phyloP scores from a whole-genome alignment of 2,113 vertebrate genomes.

The Chaetodon auriga region DNA sequence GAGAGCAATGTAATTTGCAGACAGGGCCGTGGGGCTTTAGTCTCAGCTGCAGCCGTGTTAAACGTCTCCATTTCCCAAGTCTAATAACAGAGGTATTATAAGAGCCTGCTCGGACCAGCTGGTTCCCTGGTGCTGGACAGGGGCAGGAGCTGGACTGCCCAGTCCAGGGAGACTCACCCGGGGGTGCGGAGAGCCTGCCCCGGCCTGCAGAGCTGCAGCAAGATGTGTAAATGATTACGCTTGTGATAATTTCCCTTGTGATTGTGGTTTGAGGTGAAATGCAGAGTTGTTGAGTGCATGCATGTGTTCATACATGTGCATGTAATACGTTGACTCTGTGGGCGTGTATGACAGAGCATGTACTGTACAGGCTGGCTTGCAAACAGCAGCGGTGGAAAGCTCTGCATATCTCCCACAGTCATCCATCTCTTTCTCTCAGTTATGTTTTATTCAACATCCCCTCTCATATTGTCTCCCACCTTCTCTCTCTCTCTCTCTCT shows the following conservation, averaged over 20 bases:
- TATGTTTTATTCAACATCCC: slow-evolving; percentile 72
- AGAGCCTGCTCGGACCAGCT: slow-evolving; percentile 65
- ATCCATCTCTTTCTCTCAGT: slow-evolving; percentile 48
- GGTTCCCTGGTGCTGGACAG: slow-evolving; percentile 55
- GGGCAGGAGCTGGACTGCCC: slow-evolving; percentile 52
- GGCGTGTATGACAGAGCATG: background rate
- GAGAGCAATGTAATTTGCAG: slow-evolving; percentile 75
- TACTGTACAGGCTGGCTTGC: background rate
- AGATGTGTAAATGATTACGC: slow-evolving; percentile 57
- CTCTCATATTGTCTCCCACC: slow-evolving; percentile 34
- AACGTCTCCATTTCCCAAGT: slow-evolving; percentile 74
- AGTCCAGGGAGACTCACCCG: slow-evolving; percentile 54
- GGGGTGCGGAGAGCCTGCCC: slow-evolving; percentile 25
- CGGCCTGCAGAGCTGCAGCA: slow-evolving; percentile 28
- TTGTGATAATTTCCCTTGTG: slow-evolving; percentile 54
- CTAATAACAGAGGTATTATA: slow-evolving; percentile 68
- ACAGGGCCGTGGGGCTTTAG: slow-evolving; percentile 67
- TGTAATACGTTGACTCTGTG: background rate
- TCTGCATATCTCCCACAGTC: slow-evolving; percentile 1
- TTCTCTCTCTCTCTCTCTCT: background rate
- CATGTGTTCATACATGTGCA: slow-evolving; percentile 16
- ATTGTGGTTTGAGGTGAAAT: slow-evolving; percentile 32
- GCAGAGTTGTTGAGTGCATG: background rate
- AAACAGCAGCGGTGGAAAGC: slow-evolving; percentile 25
- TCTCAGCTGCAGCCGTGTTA: slow-evolving; percentile 72